Evolutionary conservation across 2,113 vertebrate genomes (phyloP), one percentile per base, ranked within the genome.

Genomic region (Pelobates fuscus): DNA sequence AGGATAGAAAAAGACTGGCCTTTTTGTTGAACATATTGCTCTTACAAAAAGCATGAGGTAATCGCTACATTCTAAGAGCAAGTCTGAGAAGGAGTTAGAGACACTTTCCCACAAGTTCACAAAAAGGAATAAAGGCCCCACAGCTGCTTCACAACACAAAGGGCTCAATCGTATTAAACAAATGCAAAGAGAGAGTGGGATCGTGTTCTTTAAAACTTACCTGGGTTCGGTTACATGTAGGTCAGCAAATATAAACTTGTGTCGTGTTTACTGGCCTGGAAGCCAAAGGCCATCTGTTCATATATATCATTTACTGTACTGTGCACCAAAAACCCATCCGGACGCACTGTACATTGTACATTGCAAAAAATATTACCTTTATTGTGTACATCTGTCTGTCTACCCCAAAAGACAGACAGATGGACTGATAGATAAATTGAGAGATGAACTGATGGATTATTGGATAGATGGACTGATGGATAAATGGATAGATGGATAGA

Each of bases 21-120:
- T 49, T 49, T 1, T 20, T 75, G 23, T 23, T 18, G 24, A 67
- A n/a, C 71, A 67, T 64, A 75, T 75, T 75, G 71, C 52, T 32
- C 1, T 67, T 67, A 58, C 14, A 55, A 30, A 74, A 23, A 75
- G 73, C 60, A 60, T 77, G 73, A 68, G 73, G 55, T 77, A 67
- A 77, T 77, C 73, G 67, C 67, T 37, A 26, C 25, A 89, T 86
- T 87, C 85, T 84, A 81, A 85, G 81, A 67, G 66, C 81, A 86
- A 80, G 86, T 86, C 89, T 87, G 89, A 90, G 90, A 89, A 43
- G 82, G 81, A 82, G 85, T 81, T 81, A 81, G 77, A 18, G 66
- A 83, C 84, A 85, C 87, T 89, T 92, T 92, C 91, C 91, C 90
- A 92, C 89, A 85, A 89, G 83, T 84, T 82, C 84, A 81, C 88